Base-by-base conservation (phyloP, 2,888 invertebrate species). In the Clanis bilineata region DNA sequence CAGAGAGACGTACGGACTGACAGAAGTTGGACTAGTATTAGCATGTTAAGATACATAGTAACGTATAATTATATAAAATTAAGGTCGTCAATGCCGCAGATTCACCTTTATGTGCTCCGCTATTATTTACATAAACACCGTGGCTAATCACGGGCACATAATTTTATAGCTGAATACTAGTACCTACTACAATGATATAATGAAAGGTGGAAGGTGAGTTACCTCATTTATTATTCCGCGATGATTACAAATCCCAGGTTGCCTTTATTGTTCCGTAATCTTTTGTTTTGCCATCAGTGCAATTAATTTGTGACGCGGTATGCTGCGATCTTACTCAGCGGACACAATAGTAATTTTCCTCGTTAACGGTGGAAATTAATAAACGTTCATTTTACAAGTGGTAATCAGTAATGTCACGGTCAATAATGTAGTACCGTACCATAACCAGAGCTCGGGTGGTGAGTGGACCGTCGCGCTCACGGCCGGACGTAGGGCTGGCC, bases 361-460 rank as follows among this genome's bases (percentile, higher is more conserved):
- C 67, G 71, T 71, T 66, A 64, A 56, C 28, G 25, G 57, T 60
- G 63, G 60, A 69, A 66, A 74, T 77, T 62, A 28, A 51, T 51
- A n/a, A n/a, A n/a, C n/a, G n/a, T n/a, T n/a, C n/a, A n/a, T 51
- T 65, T 64, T 65, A 65, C 66, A 60, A 59, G 65, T 60, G 51
- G 66, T 68, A 65, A 63, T 62, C 64, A 65, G 65, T 68, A 73
- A 75, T 74, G 70, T 72, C 76, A 79, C 60, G 80, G 79, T 67
- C 70, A 64, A 12, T 12, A 1, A 10, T 9, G 32, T 51, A 51
- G 36, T 12, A 1, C 36, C 12, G 32, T 51, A 51, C 28, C 63
- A 66, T 68, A 73, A 74, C 69, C 67, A 64, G 68, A 69, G 63
- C 57, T 65, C 61, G 51, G 64, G 62, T 59, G 60, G 57, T 54